phyloP scores from a whole-genome alignment of 1,140 invertebrate species.

The Sogatella furcifera region DNA sequence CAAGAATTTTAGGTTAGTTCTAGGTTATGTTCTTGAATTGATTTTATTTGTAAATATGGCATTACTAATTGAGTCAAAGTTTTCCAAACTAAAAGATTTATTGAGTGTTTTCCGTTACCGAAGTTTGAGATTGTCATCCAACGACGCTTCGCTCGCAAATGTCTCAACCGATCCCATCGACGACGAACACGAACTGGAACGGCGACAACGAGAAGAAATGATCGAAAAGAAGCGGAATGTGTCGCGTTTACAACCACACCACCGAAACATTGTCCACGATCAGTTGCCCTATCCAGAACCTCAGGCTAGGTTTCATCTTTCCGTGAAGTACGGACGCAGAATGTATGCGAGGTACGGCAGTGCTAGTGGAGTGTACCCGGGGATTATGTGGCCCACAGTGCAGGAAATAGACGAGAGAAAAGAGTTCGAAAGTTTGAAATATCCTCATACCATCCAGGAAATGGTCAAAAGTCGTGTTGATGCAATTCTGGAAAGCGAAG shows the following conservation, averaged over 20 bases:
- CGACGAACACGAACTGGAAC: background rate
- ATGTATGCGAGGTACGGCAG: conserved; percentile 47
- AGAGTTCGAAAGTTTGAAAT: conserved; percentile 48
- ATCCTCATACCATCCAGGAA: conserved; percentile 46
- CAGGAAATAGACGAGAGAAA: conserved; percentile 42
- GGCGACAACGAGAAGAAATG: conserved; percentile 24
- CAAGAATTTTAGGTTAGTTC: too few species aligned
- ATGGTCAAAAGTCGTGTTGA: conserved; percentile 39
- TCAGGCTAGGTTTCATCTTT: conserved; percentile 36
- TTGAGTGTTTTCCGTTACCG: background rate
- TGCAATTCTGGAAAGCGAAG: conserved; percentile 30
- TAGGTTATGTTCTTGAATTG: too few species aligned
- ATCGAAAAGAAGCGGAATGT: conserved; percentile 42
- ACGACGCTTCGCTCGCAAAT: background rate
- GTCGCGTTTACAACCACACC: conserved; percentile 38
- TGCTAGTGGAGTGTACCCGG: conserved; percentile 29
- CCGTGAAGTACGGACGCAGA: conserved; percentile 44
- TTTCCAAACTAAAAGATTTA: too few species aligned
- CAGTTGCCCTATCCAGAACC: conserved; percentile 38
- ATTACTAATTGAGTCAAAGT: too few species aligned
- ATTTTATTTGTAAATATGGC: too few species aligned
- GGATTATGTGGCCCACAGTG: conserved; percentile 45
- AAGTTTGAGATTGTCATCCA: too few species aligned
- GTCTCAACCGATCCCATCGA: background rate
- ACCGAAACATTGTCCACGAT: conserved; percentile 42